These are phyloP conservation scores for Macrobrachium nipponense DNA, from an alignment of 1,140 invertebrate genomes.

Conservation along the genomic window DNA sequence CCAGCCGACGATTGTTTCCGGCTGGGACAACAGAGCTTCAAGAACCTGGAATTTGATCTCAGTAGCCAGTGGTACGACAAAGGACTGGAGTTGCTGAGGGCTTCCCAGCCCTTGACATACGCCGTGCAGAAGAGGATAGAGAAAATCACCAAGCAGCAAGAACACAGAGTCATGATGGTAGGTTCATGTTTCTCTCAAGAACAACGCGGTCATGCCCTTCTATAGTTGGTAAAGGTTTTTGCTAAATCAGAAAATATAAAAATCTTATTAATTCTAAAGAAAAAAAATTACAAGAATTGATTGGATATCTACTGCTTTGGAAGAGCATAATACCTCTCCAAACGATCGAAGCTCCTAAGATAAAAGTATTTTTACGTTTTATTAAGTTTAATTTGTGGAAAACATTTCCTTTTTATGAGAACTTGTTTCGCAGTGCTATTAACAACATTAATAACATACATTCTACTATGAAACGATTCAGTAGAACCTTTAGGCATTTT, in stretches of 20 bases:
- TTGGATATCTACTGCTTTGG: too few relatives aligned
- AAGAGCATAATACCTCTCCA: too few relatives aligned
- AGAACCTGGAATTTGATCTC: constrained; percentile 62
- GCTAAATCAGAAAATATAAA: background rate
- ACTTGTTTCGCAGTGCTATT: too few relatives aligned
- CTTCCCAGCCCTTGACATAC: constrained; percentile 11
- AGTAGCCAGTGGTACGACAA: constrained; percentile 57
- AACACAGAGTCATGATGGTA: constrained; percentile 57
- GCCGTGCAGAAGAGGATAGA: constrained; percentile 29
- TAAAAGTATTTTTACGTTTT: too few relatives aligned
- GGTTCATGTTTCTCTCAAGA: background rate
- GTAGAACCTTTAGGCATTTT: too few relatives aligned
- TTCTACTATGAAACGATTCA: too few relatives aligned
- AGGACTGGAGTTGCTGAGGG: constrained; percentile 45
- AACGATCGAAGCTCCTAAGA: too few relatives aligned
- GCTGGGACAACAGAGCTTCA: constrained; percentile 60
- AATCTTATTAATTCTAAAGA: too few relatives aligned
- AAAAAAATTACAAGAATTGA: too few relatives aligned
- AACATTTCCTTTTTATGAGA: too few relatives aligned
- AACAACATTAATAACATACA: too few relatives aligned
- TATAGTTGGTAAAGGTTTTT: background rate
- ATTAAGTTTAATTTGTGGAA: too few relatives aligned
- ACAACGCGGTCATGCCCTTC: background rate
- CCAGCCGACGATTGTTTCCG: constrained; percentile 62
- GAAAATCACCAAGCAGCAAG: constrained; percentile 25